Evolutionary conservation across 1,140 invertebrate species (phyloP), one percentile per base, ranked within the genome.

Genomic region (Bilobella aurantiaca): DNA sequence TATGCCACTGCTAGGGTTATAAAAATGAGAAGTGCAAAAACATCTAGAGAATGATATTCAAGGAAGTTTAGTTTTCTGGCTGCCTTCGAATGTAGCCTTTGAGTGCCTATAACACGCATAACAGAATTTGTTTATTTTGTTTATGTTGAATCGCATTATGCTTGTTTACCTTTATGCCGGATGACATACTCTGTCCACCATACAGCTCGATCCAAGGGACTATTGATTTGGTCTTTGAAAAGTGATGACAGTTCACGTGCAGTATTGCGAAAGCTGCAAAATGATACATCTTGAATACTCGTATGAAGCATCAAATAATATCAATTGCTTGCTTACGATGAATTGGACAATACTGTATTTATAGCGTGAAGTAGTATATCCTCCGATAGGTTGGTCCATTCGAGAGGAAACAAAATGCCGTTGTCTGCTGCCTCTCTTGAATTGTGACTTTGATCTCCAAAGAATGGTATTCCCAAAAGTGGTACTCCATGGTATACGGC

Each of bases 101-200:
- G 28, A 34, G 63, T 56, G 12, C 62, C 62, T 53, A n/a, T 29
- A n/a, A 42, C 16, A 25, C 18, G 5, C 5, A 8, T 14, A 56
- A n/a, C 5, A 12, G 12, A 56, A 56, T 56, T 56, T 12, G 23
- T 14, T 56, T n/a, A 5, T 14, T 5, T 56, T 14, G 12, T 14
- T 14, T 8, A 23, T 25, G 25, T 12, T 5, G 25, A 56, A n/a
- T 8, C n/a, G 37, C 8, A 42, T 42, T 42, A n/a, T n/a, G 34
- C 8, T 56, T 56, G 8, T 25, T 14, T 56, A 56, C 76, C 74
- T 28, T 1, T 62, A 63, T 78, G 73, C 42, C 74, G 65, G 64
- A 73, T 70, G 16, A 83, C 78, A 67, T 85, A 85, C 69, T 85
- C 83, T 0, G 81, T 79, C 84, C 84, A 85, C 75, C 80, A 85